phyloP scores from a whole-genome alignment of 64 coral and sea anemone genomes.

The Pocillopora damicornis region DNA sequence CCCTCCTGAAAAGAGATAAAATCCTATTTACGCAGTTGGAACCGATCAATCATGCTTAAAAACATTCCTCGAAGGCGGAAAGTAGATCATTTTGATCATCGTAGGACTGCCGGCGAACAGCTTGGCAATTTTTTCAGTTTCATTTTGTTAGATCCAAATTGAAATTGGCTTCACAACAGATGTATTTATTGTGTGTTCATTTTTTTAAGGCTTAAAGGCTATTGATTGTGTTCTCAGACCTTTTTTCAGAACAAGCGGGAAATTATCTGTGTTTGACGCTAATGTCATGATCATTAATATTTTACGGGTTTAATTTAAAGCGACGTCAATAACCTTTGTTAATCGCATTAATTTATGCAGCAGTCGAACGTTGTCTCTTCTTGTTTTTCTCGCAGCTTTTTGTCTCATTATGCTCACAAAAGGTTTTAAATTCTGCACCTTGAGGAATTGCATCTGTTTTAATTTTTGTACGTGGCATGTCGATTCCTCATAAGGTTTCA shows the following conservation, averaged over 20 bases:
- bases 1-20: neutral
- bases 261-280: neutral
- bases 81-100: neutral
- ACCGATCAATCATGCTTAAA: neutral
- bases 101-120: neutral
- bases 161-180: neutral
- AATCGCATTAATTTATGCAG: too few relatives aligned
- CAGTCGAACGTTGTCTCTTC: too few relatives aligned
- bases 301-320: too few relatives aligned
- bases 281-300: too few relatives aligned
- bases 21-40: neutral
- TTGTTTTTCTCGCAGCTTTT: too few relatives aligned
- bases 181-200: neutral
- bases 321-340: too few relatives aligned
- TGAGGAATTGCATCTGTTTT: too few relatives aligned
- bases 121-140: neutral
- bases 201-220: neutral
- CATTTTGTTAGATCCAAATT: too few relatives aligned
- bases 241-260: neutral
- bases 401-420: too few relatives aligned
- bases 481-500: too few relatives aligned
- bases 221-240: neutral
- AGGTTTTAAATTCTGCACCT: too few relatives aligned
- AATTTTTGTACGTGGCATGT: too few relatives aligned
- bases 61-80: neutral